phyloP scores from a whole-genome alignment of 2,888 invertebrate species.

The Pterobdella sp. region DNA sequence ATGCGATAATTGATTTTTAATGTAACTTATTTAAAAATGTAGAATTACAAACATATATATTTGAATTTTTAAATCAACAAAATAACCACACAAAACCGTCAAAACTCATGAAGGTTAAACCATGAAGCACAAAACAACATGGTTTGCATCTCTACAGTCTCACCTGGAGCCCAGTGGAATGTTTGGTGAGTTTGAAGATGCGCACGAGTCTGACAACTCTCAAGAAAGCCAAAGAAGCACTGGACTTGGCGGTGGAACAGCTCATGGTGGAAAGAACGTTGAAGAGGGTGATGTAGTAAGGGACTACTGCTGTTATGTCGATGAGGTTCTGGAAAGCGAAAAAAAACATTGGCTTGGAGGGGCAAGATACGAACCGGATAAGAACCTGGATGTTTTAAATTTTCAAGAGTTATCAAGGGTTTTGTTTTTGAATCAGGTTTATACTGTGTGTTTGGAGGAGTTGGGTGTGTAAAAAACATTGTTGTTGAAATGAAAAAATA shows the following conservation, averaged over 20 bases:
- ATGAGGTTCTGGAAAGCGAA: constrained; percentile 54
- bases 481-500: too few relatives aligned
- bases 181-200: constrained; percentile 54
- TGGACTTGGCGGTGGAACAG: constrained; percentile 49
- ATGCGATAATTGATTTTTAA: constrained; percentile 24
- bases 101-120: too few relatives aligned
- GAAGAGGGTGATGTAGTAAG: constrained; percentile 53
- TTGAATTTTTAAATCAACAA: constrained; percentile 36
- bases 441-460: not conserved
- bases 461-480: not conserved
- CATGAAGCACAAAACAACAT: too few relatives aligned
- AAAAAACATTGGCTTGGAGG: constrained; percentile 51
- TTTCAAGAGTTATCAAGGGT: not conserved
- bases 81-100: not conserved
- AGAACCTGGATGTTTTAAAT: constrained; percentile 52
- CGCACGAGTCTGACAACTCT: constrained; percentile 52
- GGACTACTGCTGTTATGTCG: constrained; percentile 54
- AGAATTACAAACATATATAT: constrained; percentile 17
- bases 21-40: not conserved
- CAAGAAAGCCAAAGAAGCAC: constrained; percentile 53
- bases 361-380: constrained; percentile 52
- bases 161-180: constrained; percentile 54
- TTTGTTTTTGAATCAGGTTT: not conserved
- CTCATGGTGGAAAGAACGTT: constrained; percentile 40
- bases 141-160: too few relatives aligned